Evolutionary conservation across 2,797 vertebrate genomes (phyloP), one percentile per base, ranked within the genome.

Genomic region (Geotrypetes seraphini): DNA sequence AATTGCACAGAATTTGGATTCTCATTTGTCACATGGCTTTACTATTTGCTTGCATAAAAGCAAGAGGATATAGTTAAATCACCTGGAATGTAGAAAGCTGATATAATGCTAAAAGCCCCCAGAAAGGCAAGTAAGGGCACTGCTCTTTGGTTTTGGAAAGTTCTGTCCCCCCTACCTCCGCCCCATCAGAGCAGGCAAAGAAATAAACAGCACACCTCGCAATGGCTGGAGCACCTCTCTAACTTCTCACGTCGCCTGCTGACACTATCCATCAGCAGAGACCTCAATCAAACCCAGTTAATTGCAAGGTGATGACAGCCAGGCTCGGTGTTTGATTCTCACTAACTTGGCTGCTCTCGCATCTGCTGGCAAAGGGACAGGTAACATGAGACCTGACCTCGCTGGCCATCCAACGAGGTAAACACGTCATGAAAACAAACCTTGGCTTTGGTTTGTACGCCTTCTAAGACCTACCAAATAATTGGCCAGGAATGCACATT

Each of bases 281-380:
- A 72, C 69, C 46, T 31, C 72, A 73, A 77, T 74, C 85, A 78
- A 79, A 70, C 57, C 47, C 46, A 53, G 52, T 51, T 88, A 84
- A 88, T 84, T 81, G 80, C 71, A 53, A 83, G 37, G 73, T 47
- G 81, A 76, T 76, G 86, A 88, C 71, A 78, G 72, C 75, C 57
- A 51, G 51, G 60, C 43, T n/a, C 42, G 34, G 59, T 27, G 63
- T 47, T 55, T 65, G 69, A 72, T 80, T 77, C 62, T 58, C 65
- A 53, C 53, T 57, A 47, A 57, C 69, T 59, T 71, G 53, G 75
- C 48, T 63, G 51, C 52, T 72, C 57, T 43, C 40, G 12, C 46
- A 33, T 47, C 36, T 31, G 47, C 43, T 35, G 25, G 23, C 13
- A 21, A 43, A 55, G 50, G 45, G 49, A 22, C 21, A 49, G 53